Conservation (phyloP, 2,113 vertebrate species). For the Eolophus roseicapilla region DNA sequence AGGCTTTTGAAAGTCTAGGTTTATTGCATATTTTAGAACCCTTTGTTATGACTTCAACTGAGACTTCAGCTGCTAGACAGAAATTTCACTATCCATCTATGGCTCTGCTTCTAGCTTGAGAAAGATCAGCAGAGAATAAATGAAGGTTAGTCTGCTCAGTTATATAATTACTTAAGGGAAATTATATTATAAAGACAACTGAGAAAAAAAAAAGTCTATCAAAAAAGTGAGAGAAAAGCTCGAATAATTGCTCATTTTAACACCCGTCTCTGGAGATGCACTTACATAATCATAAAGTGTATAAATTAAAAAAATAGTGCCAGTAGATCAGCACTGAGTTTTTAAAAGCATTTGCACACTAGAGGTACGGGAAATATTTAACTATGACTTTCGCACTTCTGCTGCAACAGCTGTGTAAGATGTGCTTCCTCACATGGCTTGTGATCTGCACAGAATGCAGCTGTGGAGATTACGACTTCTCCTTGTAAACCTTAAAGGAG, state of each 20-base stretch:
- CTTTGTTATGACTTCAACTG: constrained; percentile 42
- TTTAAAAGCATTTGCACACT: background rate
- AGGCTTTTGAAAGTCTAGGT: background rate
- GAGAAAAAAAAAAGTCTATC: constrained; percentile 23
- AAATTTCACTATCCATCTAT: constrained; percentile 51
- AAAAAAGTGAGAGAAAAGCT: background rate
- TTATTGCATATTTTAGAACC: constrained; percentile 24
- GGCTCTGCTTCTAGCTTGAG: constrained; percentile 10
- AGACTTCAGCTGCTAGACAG: constrained; percentile 14
- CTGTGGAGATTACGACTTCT: background rate
- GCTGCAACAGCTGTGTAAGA: background rate
- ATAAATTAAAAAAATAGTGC: background rate
- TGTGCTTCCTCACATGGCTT: background rate
- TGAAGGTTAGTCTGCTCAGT: constrained; percentile 42
- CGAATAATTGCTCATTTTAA: background rate
- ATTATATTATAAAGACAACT: constrained; percentile 20
- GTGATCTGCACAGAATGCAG: background rate
- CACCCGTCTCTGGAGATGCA: background rate
- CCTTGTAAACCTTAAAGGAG: background rate
- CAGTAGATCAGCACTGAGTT: background rate
- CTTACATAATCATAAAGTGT: background rate
- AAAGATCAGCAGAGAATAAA: constrained; percentile 51
- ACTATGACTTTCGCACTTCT: background rate
- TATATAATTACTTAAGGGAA: constrained; percentile 67
- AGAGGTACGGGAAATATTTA: background rate